Percentiles rank a stretch among this genome's conserved stretches.
phyloP scores from a whole-genome alignment of 2,888 invertebrate genomes.

The Drosophila peninsularis region DNA sequence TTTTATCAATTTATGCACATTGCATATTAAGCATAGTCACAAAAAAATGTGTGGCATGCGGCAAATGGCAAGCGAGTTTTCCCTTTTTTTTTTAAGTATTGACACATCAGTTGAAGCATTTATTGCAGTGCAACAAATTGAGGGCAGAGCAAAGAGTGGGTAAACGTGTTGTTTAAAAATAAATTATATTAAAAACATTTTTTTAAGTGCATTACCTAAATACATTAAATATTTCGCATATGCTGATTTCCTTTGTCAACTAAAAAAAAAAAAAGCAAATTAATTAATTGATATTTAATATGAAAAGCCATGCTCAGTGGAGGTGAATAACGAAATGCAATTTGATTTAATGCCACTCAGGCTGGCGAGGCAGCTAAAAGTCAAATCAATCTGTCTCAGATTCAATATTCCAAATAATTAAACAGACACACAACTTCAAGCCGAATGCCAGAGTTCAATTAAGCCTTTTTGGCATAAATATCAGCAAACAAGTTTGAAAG shows the following conservation, averaged over 20 bases:
- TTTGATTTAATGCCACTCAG: slow-evolving; percentile 32
- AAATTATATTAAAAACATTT: slow-evolving; percentile 30
- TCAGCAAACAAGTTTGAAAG: slow-evolving; percentile 28
- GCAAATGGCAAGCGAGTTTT: background rate
- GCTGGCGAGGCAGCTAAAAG: slow-evolving; percentile 5
- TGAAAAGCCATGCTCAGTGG: slow-evolving; percentile 18
- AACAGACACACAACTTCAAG: background rate
- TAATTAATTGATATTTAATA: slow-evolving; percentile 57
- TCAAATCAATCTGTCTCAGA: slow-evolving; percentile 28
- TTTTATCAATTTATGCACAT: slow-evolving; percentile 32
- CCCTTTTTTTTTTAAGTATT: slow-evolving; percentile 24
- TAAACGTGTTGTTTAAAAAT: slow-evolving; percentile 17
- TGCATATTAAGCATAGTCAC: slow-evolving; percentile 17
- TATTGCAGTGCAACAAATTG: background rate
- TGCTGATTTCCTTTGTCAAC: slow-evolving; percentile 28
- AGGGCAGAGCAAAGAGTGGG: background rate
- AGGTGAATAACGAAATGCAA: slow-evolving; percentile 6
- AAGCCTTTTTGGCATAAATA: background rate
- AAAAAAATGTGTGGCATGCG: slow-evolving; percentile 4
- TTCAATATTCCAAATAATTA: slow-evolving; percentile 6
- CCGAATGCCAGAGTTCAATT: slow-evolving; percentile 51
- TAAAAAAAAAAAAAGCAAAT: slow-evolving; percentile 34
- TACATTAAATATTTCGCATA: slow-evolving; percentile 20
- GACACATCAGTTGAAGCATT: slow-evolving; percentile 33
- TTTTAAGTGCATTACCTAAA: slow-evolving; percentile 39